These are phyloP conservation scores for Mus spretus DNA, from an alignment of 2,797 vertebrate species.

Conservation along the genomic window DNA sequence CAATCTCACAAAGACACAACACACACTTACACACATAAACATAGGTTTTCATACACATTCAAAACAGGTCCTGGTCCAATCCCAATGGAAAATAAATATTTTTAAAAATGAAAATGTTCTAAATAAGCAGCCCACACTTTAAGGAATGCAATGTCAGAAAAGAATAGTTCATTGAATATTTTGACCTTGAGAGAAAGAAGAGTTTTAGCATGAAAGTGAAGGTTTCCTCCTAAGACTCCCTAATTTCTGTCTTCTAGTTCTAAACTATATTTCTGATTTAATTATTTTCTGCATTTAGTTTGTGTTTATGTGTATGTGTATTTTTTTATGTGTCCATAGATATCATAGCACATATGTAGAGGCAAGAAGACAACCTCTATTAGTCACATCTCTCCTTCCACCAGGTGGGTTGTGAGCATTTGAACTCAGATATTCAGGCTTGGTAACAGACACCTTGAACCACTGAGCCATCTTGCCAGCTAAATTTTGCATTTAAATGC, in stretches of 20 bases:
- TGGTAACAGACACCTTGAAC: too few relatives aligned
- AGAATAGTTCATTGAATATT: not conserved
- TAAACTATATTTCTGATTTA: not conserved
- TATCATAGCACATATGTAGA: not conserved
- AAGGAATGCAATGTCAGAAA: not conserved
- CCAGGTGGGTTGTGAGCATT: not conserved
- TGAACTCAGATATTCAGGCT: not conserved
- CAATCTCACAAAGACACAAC: not conserved
- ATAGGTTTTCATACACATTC: not conserved
- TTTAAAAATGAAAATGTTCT: not conserved
- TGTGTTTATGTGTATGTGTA: not conserved
- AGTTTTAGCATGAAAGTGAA: not conserved
- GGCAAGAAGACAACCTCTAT: not conserved
- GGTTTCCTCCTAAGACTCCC: not conserved
- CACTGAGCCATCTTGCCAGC: not conserved
- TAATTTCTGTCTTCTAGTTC: not conserved
- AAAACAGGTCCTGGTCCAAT: not conserved
- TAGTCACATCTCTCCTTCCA: not conserved
- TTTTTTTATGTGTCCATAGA: too few relatives aligned
- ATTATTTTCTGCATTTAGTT: not conserved
- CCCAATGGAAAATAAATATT: not conserved
- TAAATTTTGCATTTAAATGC: constrained; percentile 38
- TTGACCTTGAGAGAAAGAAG: not conserved
- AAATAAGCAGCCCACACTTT: not conserved
- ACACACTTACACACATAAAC: not conserved